A percentile compares a stretch with the other conserved stretches of the same genome.
Evolutionary conservation across 2,113 vertebrate genomes (phyloP).

Genomic region (Peromyscus maniculatus): DNA sequence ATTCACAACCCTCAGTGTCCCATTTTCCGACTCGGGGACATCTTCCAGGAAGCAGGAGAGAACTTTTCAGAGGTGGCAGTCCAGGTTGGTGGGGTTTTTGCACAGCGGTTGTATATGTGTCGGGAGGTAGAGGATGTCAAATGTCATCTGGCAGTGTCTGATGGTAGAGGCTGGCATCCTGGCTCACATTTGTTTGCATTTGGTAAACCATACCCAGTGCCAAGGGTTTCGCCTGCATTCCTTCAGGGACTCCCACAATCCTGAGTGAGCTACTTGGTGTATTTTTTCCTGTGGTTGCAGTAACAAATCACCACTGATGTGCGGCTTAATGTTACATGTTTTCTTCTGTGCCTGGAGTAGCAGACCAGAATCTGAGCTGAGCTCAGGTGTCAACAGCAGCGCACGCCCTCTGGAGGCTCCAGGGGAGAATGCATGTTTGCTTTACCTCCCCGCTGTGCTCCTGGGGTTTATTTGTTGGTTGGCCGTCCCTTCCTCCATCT

Average conservation of each 20-base stretch:
- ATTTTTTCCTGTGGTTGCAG: neutral
- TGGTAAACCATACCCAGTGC: too few relatives aligned
- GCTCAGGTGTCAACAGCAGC: neutral
- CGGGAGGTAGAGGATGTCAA: neutral
- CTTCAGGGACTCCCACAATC: neutral
- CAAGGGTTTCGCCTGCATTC: neutral
- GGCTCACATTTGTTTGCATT: neutral
- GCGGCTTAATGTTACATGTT: neutral
- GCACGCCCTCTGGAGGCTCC: neutral
- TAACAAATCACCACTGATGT: neutral
- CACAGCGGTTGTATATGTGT: neutral
- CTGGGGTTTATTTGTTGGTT: neutral
- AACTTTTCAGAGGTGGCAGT: slow-evolving; percentile 90
- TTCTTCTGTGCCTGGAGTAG: neutral
- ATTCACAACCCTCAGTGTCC: slow-evolving; percentile 87
- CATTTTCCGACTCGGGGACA: slow-evolving; percentile 91
- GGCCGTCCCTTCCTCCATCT: neutral
- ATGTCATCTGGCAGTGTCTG: neutral
- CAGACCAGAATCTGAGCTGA: neutral
- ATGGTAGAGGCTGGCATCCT: neutral
- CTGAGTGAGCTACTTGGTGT: neutral
- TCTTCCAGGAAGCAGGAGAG: slow-evolving; percentile 89
- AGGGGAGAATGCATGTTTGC: neutral
- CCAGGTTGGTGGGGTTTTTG: slow-evolving; percentile 85
- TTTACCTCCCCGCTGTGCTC: neutral